Evolutionary conservation across 2,113 vertebrate genomes (phyloP).

Genomic region (Nannobrachium achirus): DNA sequence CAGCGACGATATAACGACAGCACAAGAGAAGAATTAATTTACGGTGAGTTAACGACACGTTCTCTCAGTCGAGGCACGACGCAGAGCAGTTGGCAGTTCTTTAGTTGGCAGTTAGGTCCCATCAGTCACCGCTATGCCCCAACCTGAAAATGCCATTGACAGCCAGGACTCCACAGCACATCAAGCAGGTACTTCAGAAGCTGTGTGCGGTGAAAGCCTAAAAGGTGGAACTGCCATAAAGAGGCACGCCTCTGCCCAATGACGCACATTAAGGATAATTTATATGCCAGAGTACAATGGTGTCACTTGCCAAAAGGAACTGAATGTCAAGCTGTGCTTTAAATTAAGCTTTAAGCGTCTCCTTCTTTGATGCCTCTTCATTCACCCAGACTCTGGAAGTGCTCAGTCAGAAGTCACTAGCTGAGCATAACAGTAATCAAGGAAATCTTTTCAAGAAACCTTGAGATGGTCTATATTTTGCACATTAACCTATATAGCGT

Average conservation of each 20-base stretch:
- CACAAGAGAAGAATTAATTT: not conserved
- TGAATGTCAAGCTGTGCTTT: too few relatives aligned
- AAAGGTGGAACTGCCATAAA: not conserved
- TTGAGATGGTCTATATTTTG: too few relatives aligned
- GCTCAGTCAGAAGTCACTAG: too few relatives aligned
- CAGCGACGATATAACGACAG: too few relatives aligned
- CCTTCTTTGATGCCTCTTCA: not conserved
- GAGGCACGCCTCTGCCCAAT: conserved; percentile 4
- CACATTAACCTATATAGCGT: too few relatives aligned
- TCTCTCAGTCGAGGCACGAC: not conserved
- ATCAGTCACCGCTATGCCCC: not conserved
- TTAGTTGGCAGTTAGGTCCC: not conserved
- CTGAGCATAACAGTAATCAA: not conserved
- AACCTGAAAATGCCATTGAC: not conserved
- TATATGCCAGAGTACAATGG: too few relatives aligned
- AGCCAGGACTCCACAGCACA: not conserved
- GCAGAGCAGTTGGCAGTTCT: not conserved
- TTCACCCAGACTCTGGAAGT: not conserved
- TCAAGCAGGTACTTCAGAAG: not conserved
- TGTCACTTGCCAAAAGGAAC: too few relatives aligned
- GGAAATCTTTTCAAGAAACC: not conserved
- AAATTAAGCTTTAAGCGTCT: not conserved
- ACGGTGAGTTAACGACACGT: not conserved
- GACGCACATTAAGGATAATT: not conserved
- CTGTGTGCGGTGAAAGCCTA: not conserved